phyloP scores from a whole-genome alignment of 2,113 vertebrate species.

The Ginglymostoma cirratum region DNA sequence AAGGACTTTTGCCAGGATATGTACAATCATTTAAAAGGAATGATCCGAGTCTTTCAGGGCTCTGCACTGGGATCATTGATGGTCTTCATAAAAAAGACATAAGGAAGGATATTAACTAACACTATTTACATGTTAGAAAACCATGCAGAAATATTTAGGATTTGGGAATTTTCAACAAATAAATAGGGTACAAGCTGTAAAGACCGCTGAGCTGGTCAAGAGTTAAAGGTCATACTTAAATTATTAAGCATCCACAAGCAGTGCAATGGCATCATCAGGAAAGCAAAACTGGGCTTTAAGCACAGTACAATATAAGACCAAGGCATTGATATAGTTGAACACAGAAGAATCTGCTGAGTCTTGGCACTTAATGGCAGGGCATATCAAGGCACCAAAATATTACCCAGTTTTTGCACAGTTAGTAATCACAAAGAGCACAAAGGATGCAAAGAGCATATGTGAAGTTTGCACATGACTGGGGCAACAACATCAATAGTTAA shows the following conservation, averaged over 20 bases:
- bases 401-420: not conserved
- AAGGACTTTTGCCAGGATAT: not conserved
- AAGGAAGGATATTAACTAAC: not conserved
- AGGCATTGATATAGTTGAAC: not conserved
- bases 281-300: not conserved
- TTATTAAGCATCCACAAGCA: not conserved
- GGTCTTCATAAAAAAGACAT: not conserved
- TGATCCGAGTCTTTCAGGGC: not conserved
- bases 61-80: not conserved
- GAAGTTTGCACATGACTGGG: not conserved
- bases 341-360: not conserved
- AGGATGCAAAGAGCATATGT: not conserved
- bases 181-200: not conserved
- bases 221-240: not conserved
- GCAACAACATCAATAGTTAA: not conserved
- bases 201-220: not conserved
- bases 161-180: not conserved
- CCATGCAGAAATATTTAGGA: not conserved
- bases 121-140: not conserved
- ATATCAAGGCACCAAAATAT: not conserved
- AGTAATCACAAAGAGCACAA: no score
- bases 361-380: not conserved
- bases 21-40: not conserved
- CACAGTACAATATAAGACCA: not conserved
- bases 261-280: not conserved